Evolutionary conservation across 2,797 vertebrate species (phyloP).

Genomic region (Xyrichtys novacula): DNA sequence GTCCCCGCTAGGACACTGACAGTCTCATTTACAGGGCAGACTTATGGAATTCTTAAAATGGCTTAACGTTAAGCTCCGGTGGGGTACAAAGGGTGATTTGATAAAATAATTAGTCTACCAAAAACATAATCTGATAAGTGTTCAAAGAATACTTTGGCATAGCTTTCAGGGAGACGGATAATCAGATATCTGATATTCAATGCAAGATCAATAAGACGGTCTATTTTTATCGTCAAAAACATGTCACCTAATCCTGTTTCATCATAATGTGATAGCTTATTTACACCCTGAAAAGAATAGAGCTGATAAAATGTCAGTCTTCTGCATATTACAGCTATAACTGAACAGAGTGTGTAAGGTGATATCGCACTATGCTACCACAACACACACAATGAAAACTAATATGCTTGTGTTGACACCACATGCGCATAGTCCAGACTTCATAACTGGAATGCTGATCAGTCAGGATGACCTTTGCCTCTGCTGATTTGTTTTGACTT

Average conservation of each 20-base stretch:
- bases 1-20: conserved; percentile 28
- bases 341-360: conserved; percentile 47
- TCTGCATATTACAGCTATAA: conserved; percentile 27
- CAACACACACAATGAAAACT: conserved; percentile 61
- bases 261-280: conserved; percentile 40
- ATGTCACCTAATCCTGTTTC: conserved; percentile 31
- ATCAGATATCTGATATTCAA: conserved; percentile 27
- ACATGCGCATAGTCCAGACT: conserved; percentile 47
- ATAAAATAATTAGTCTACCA: conserved; percentile 7
- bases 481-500: conserved; percentile 47
- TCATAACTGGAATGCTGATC: conserved; percentile 69
- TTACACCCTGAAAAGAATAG: conserved; percentile 47
- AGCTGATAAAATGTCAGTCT: conserved; percentile 50
- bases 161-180: conserved; percentile 8
- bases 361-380: conserved; percentile 50
- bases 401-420: conserved; percentile 71
- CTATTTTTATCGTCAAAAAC: conserved; percentile 30
- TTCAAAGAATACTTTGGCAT: not conserved
- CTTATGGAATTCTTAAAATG: conserved; percentile 43
- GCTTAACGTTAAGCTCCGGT: conserved; percentile 39
- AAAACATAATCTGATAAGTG: not conserved
- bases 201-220: conserved; percentile 23
- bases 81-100: conserved; percentile 10
- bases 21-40: conserved; percentile 51
- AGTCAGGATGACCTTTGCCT: conserved; percentile 69